Base-by-base conservation (phyloP, 2,113 vertebrate genomes). In the Phocoena phocoena region DNA sequence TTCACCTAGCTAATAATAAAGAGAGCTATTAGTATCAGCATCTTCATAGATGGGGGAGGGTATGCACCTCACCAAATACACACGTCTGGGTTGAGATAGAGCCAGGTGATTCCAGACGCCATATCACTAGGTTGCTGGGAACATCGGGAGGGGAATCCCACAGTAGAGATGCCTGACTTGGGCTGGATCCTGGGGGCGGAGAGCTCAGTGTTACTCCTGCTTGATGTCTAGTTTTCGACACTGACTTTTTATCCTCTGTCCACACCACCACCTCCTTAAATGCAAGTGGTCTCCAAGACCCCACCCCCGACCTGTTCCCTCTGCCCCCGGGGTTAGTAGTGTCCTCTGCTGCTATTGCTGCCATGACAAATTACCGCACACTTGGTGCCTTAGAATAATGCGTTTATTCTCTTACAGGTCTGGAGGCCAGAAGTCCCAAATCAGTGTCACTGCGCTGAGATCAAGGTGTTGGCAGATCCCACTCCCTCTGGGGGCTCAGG, bases 101-200 rank as follows among this genome's bases (percentile, higher is more conserved):
- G 33, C 20, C n/a, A 2, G 18, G 2, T 14, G 50, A 3, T 4
- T 1, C 50, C 6, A 4, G 18, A 58, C 1, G 14, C 53, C 41
- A 17, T 0, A 23, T 8, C 6, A 0, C 33, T 2, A 0, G 7
- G 41, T 25, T 73, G 41, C 70, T 28, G 81, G 44, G 28, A 11
- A 13, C 25, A 3, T 3, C 12, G 31, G 44, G 53, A 77, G 9
- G 60, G 10, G 1, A 74, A 13, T 6, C 5, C 47, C 8, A 3
- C 14, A 3, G 50, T 7, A 25, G 41, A 26, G 67, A 41, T 10
- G 3, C 15, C 60, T 36, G 33, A 6, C 11, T 4, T 3, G 53
- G 73, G 33, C 53, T 17, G 74, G 71, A n/a, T 0, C 6, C 28
- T 12, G 0, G 10, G 1, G 1, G 31, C 17, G 15, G 18, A 14